A percentile compares a stretch with the other conserved stretches of the same genome.
Evolutionary conservation across 2,797 vertebrate species (phyloP).

Genomic region (Meriones psammophilus): DNA sequence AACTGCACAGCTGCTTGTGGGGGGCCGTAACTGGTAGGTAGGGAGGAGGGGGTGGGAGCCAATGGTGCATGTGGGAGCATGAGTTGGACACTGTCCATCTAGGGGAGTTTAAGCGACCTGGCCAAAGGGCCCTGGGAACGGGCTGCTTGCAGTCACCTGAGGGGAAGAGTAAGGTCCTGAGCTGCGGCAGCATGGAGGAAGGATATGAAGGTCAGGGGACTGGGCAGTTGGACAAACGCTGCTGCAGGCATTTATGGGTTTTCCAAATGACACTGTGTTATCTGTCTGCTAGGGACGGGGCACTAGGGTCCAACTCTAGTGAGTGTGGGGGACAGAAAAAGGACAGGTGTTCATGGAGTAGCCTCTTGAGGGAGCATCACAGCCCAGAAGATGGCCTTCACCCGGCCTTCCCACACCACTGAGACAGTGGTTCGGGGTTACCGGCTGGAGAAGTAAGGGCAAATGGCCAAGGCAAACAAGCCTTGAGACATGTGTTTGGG

Average conservation of each 20-base stretch:
- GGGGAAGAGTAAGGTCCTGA: background rate
- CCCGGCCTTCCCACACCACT: no score
- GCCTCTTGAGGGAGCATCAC: background rate
- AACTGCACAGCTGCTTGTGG: background rate
- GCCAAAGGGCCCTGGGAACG: background rate
- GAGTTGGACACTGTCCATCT: background rate
- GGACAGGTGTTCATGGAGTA: background rate
- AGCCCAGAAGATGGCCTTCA: background rate
- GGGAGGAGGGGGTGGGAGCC: background rate
- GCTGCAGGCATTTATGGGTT: background rate
- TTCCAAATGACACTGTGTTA: background rate
- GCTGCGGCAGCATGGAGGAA: background rate
- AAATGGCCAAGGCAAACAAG: background rate
- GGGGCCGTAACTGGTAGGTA: background rate
- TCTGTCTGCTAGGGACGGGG: background rate
- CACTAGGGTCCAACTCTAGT: no score
- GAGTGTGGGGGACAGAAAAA: background rate
- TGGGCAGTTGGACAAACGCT: background rate
- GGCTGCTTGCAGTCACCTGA: no score
- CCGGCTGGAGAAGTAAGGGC: background rate
- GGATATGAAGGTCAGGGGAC: background rate
- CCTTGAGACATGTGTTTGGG: background rate
- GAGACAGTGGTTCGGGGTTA: background rate
- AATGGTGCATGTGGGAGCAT: background rate
- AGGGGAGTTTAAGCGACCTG: background rate